Base-by-base conservation (phyloP, 2,888 invertebrate genomes). In the Ferdinandea cuprea region DNA sequence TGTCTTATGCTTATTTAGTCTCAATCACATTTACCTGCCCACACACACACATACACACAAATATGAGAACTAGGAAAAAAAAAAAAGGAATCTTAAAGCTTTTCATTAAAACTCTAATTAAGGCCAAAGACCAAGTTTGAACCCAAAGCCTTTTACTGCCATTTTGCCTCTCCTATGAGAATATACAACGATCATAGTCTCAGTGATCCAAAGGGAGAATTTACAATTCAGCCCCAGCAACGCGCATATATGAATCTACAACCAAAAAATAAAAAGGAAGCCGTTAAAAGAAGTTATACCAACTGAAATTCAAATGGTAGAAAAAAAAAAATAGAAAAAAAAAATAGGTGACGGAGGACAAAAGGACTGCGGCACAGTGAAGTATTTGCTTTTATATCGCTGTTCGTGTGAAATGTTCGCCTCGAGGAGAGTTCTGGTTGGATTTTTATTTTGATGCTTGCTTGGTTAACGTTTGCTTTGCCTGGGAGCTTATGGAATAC, bases 271-370 rank as follows among this genome's bases (percentile, higher is more conserved):
- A 35, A 44, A 37, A 58, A 17, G 58, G 58, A 56, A 74, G 68
- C 68, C 42, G 65, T 59, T 77, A 77, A 81, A 76, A 76, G 65
- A 59, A 77, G 71, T 76, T 71, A 65, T 69, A 77, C 65, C 71
- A 71, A 68, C 66, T 73, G 59, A 59, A 79, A 79, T 79, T 79
- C 73, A 79, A 77, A 71, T 71, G 65, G 76, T 77, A 71, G 44
- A 59, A 81, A 81, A n/a, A n/a, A n/a, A n/a, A n/a, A n/a, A n/a
- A n/a, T n/a, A n/a, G n/a, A n/a, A n/a, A n/a, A n/a, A n/a, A n/a
- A n/a, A 25, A 81, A 81, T 81, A 81, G 76, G 81, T 81, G 81
- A 71, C 76, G 63, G 56, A 80, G 68, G 74, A 80, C 81, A 81
- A 81, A 81, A 77, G 77, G 59, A 81, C 76, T 81, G 46, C 66